phyloP scores from a whole-genome alignment of 2,113 vertebrate species.

The Oenanthe oenanthe region DNA sequence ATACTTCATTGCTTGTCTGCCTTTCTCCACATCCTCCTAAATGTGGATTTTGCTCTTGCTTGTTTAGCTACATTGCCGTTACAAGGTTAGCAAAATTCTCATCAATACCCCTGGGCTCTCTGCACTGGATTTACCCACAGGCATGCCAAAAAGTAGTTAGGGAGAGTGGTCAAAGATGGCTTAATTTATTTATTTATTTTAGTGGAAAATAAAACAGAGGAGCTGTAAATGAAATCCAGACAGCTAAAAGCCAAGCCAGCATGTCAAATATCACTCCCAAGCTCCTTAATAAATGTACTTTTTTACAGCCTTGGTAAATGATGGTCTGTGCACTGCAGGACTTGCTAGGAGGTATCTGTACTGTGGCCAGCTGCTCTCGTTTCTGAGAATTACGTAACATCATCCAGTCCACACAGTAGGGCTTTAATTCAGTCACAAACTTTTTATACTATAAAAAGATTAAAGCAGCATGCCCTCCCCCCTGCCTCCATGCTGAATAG shows the following conservation, averaged over 20 bases:
- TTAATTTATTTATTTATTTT: neutral
- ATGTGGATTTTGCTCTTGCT: neutral
- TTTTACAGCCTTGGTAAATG: slow-evolving; percentile 40
- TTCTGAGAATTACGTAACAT: slow-evolving; percentile 51
- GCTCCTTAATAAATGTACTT: slow-evolving; percentile 22
- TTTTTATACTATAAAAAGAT: slow-evolving; percentile 44
- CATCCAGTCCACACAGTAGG: slow-evolving; percentile 41
- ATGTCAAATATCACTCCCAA: neutral
- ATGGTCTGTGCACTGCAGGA: neutral
- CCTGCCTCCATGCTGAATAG: neutral
- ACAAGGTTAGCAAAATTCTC: neutral
- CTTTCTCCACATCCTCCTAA: neutral
- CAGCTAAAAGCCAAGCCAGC: neutral
- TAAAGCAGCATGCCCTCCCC: neutral
- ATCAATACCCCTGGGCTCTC: neutral
- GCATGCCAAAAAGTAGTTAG: neutral
- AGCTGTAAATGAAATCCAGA: neutral
- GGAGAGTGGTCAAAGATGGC: neutral
- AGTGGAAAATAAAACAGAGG: neutral
- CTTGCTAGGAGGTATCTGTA: slow-evolving; percentile 44
- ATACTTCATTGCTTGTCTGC: rapidly evolving
- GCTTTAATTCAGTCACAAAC: slow-evolving; percentile 29
- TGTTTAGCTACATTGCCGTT: neutral
- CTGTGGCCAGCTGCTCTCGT: neutral
- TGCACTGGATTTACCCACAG: neutral